These are phyloP conservation scores for Dexiosoma caninum DNA, from an alignment of 2,888 invertebrate genomes.

Conservation along the genomic window DNA sequence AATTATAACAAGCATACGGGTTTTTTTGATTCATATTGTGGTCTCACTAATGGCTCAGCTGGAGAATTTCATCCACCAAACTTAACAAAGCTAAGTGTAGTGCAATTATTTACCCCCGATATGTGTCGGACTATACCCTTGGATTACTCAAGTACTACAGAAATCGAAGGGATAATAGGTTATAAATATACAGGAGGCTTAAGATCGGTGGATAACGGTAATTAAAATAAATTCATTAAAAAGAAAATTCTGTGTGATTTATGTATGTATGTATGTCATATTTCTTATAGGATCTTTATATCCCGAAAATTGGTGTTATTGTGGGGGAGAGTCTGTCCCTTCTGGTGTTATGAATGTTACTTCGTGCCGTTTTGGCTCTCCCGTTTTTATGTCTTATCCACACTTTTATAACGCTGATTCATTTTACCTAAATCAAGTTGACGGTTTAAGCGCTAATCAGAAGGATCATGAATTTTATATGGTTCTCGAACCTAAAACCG, in stretches of 20 bases:
- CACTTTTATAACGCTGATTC: slow-evolving; percentile 90
- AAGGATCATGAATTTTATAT: slow-evolving; percentile 87
- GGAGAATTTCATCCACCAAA: slow-evolving; percentile 88
- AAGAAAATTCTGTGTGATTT: no score
- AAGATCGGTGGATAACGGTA: slow-evolving; percentile 84
- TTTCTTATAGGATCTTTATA: slow-evolving; percentile 79
- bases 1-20: slow-evolving; percentile 82
- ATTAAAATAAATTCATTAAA: not conserved
- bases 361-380: slow-evolving; percentile 87
- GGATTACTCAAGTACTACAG: slow-evolving; percentile 81
- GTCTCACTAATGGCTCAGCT: slow-evolving; percentile 84
- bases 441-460: slow-evolving; percentile 83
- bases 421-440: slow-evolving; percentile 81
- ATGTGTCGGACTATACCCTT: slow-evolving; percentile 85
- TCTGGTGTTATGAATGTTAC: slow-evolving; percentile 88
- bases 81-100: slow-evolving; percentile 79
- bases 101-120: slow-evolving; percentile 85
- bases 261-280: not conserved
- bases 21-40: slow-evolving; percentile 80
- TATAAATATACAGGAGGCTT: slow-evolving; percentile 83
- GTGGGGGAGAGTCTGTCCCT: slow-evolving; percentile 85
- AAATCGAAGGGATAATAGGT: slow-evolving; percentile 81
- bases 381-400: slow-evolving; percentile 90
- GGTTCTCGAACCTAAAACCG: slow-evolving; percentile 85
- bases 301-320: slow-evolving; percentile 84